Conservation (phyloP, 2,797 vertebrate species). For the Coilia nasus region DNA sequence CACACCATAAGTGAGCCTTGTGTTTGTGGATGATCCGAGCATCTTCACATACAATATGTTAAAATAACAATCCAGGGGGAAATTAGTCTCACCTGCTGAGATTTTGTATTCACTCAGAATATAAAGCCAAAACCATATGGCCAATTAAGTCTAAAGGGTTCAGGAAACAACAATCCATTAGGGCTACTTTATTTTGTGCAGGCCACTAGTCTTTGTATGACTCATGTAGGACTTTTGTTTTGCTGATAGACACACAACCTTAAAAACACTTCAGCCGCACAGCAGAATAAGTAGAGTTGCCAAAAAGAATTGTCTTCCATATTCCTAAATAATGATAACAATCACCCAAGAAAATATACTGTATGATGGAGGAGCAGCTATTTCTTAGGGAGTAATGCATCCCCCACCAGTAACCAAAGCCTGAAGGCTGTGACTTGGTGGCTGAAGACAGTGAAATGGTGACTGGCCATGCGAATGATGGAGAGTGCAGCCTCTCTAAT, state of each 20-base stretch:
- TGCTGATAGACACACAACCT: not conserved
- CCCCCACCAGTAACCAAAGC: not conserved
- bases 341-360: not conserved
- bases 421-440: not conserved
- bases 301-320: not conserved
- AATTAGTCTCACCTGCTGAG: not conserved
- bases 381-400: not conserved
- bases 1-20: not conserved
- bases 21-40: not conserved
- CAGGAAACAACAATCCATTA: not conserved
- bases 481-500: not conserved
- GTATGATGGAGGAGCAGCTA: not conserved
- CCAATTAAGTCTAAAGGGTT: not conserved
- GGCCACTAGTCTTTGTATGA: not conserved
- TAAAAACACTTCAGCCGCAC: not conserved
- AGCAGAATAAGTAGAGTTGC: not conserved
- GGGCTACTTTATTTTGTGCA: not conserved
- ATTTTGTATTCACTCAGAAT: too few species aligned
- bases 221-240: not conserved
- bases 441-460: not conserved
- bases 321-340: not conserved
- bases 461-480: not conserved
- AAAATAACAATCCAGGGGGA: not conserved
- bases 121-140: not conserved
- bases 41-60: not conserved